Conservation (phyloP, 2,113 vertebrate genomes). For the Microtus richardsoni region DNA sequence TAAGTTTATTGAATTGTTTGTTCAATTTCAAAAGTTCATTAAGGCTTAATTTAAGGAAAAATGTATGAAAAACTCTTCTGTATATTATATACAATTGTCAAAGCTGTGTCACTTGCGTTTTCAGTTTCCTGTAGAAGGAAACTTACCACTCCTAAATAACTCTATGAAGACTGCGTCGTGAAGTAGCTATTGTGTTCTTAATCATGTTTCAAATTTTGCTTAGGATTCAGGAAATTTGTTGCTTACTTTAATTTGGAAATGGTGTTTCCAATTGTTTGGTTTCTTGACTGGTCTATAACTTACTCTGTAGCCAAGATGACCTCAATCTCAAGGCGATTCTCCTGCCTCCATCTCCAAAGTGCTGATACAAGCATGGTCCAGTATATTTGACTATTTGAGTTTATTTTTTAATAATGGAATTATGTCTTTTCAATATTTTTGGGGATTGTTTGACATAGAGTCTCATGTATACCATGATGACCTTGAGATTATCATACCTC, state of each 20-base stretch:
- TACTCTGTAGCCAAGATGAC: neutral
- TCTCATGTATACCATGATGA: neutral
- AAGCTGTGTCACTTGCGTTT: conserved; percentile 23
- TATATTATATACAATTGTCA: neutral
- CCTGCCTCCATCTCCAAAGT: neutral
- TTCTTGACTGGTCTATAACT: neutral
- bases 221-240: conserved; percentile 30
- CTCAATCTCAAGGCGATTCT: neutral
- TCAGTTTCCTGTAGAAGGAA: conserved; percentile 11
- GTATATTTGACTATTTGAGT: neutral
- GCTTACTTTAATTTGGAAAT: conserved; percentile 23
- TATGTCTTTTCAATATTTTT: neutral
- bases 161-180: neutral
- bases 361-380: neutral
- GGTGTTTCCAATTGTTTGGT: neutral
- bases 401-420: conserved; percentile 30
- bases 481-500: neutral
- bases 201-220: conserved; percentile 20
- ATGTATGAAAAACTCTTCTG: neutral
- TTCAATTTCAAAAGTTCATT: conserved; percentile 8
- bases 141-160: neutral
- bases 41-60: neutral
- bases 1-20: conserved; percentile 37
- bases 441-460: neutral
- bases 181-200: conserved; percentile 24